Conservation (phyloP, 2,888 invertebrate genomes). For the Melieria crassipennis region DNA sequence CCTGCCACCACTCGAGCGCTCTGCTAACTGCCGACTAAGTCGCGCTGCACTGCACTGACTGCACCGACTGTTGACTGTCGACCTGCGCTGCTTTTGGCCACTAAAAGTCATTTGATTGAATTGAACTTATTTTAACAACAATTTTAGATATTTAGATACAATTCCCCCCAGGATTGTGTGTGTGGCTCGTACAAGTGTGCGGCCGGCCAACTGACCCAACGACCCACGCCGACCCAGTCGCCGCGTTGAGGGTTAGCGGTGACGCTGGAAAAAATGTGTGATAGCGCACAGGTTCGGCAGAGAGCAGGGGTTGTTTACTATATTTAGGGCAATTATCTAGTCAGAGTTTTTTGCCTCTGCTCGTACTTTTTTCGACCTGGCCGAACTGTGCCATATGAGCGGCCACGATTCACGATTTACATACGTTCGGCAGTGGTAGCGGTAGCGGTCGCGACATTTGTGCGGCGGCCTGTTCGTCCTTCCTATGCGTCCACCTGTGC, state of each 20-base stretch:
- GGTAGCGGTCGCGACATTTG: slow-evolving; percentile 10
- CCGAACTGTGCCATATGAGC: slow-evolving; percentile 52
- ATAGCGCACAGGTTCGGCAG: background rate
- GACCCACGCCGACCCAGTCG: no score
- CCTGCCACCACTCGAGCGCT: background rate
- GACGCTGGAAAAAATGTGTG: no score
- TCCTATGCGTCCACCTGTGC: slow-evolving; percentile 18
- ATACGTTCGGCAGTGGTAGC: slow-evolving; percentile 15
- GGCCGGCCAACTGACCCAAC: slow-evolving; percentile 3
- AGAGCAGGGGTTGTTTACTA: slow-evolving; percentile 30
- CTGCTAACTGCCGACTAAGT: background rate
- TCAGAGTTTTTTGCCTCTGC: slow-evolving; percentile 18
- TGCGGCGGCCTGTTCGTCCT: slow-evolving; percentile 25
- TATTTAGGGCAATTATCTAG: slow-evolving; percentile 58
- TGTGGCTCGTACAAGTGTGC: no score
- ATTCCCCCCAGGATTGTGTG: slow-evolving; percentile 52
- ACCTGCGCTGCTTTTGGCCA: slow-evolving; percentile 13
- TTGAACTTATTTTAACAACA: slow-evolving; percentile 34
- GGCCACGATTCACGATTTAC: slow-evolving; percentile 52
- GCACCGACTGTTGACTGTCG: slow-evolving; percentile 2
- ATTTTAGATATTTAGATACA: slow-evolving; percentile 45
- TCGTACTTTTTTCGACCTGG: slow-evolving; percentile 49
- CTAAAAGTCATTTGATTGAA: slow-evolving; percentile 38
- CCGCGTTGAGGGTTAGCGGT: no score
- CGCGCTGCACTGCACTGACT: slow-evolving; percentile 2